Conservation (phyloP, 2,113 vertebrate species). For the Nyctibius bracteatus region DNA sequence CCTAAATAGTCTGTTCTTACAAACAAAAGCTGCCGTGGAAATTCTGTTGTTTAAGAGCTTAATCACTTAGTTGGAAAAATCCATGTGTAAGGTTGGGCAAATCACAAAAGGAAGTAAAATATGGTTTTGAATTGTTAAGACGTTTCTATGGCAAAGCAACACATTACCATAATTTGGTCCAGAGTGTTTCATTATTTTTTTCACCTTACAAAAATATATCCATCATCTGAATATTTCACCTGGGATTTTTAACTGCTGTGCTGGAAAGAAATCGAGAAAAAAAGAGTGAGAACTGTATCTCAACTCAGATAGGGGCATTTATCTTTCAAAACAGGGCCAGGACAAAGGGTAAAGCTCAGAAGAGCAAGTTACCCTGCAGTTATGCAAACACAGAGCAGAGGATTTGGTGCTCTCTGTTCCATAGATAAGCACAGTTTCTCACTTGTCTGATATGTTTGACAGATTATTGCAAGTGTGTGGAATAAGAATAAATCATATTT, state of each 20-base stretch:
- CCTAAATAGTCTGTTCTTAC: not conserved
- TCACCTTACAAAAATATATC: not conserved
- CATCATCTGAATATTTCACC: not conserved
- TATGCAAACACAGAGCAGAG: not conserved
- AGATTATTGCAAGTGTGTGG: not conserved
- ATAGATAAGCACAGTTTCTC: not conserved
- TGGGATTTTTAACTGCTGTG: not conserved
- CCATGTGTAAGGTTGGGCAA: not conserved
- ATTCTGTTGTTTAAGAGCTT: not conserved
- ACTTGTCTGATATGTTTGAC: not conserved
- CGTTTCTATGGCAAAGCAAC: not conserved
- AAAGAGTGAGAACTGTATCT: not conserved
- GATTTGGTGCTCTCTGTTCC: not conserved
- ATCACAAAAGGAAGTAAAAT: not conserved
- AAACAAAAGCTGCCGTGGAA: not conserved
- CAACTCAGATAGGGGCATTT: not conserved
- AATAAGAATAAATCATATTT: not conserved
- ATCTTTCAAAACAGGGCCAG: not conserved
- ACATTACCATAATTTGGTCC: not conserved
- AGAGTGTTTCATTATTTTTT: not conserved
- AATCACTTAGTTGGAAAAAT: not conserved
- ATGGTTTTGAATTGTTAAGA: not conserved
- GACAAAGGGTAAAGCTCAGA: conserved; percentile 16
- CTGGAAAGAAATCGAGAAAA: not conserved
- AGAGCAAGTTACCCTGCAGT: not conserved